A percentile compares a stretch with the other conserved stretches of the same genome.
Conservation (phyloP, 1,140 invertebrate genomes). For the Hyles vespertilio region DNA sequence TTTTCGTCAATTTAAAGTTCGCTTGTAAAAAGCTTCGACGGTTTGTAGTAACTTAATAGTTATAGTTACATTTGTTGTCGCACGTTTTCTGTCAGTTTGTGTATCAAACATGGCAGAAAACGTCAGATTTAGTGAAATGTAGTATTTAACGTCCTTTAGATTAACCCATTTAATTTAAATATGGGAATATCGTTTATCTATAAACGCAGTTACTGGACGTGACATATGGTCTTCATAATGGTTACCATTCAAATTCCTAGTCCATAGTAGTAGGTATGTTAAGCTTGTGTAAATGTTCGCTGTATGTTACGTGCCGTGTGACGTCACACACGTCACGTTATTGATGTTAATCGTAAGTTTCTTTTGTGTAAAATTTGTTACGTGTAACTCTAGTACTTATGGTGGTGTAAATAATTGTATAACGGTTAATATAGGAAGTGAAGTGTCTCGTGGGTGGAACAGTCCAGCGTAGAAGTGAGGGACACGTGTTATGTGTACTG, state of each 20-base stretch:
- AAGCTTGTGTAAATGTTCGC: constrained; percentile 52
- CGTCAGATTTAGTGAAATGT: too few species aligned
- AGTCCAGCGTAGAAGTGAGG: neutral
- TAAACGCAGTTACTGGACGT: too few species aligned
- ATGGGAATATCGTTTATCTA: too few species aligned
- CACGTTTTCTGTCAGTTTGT: too few species aligned
- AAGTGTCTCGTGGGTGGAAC: neutral
- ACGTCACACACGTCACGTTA: constrained; percentile 15
- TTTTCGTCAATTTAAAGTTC: too few species aligned
- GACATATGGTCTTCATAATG: constrained; percentile 30
- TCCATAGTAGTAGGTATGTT: constrained; percentile 45
- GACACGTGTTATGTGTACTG: too few species aligned
- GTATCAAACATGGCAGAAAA: too few species aligned
- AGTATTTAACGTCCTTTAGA: too few species aligned
- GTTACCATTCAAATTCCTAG: constrained; percentile 63
- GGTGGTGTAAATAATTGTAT: constrained; percentile 53
- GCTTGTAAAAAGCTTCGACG: too few species aligned
- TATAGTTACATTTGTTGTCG: too few species aligned
- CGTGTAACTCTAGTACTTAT: constrained; percentile 1
- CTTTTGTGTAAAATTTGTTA: constrained; percentile 24
- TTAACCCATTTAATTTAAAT: too few species aligned
- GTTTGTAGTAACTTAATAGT: too few species aligned
- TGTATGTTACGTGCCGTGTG: neutral
- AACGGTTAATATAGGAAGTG: neutral
- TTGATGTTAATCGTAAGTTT: constrained; percentile 18